Percentiles rank a stretch among this genome's conserved stretches.
Evolutionary conservation across 2,797 vertebrate genomes (phyloP).

Genomic region (Hydrophis major): DNA sequence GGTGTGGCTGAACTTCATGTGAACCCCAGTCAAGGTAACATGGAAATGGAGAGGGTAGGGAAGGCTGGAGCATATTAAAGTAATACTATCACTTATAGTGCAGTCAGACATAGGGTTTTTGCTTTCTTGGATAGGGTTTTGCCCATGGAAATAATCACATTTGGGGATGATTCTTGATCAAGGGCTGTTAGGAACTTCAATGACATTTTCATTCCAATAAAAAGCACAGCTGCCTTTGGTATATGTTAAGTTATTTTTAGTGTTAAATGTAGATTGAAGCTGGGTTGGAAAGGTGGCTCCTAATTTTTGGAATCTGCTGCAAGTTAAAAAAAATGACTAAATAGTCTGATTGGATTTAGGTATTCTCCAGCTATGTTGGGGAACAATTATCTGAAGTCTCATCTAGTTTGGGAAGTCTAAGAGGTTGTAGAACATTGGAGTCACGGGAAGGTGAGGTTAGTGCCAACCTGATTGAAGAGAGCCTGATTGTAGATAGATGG

Average conservation of each 20-base stretch:
- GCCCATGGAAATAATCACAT: background rate
- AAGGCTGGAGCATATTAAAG: background rate
- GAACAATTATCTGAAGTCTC: background rate
- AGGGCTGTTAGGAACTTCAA: background rate
- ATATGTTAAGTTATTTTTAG: background rate
- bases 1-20: slow-evolving; percentile 68
- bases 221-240: background rate
- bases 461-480: background rate
- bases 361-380: background rate
- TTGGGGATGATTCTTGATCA: background rate
- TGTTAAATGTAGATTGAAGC: background rate
- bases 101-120: background rate
- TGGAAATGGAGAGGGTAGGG: too few species aligned
- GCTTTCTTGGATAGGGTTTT: background rate
- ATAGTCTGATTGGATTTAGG: background rate
- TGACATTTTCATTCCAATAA: background rate
- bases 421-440: background rate
- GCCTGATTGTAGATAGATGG: background rate
- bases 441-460: background rate
- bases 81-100: background rate
- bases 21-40: slow-evolving; percentile 53
- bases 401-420: background rate
- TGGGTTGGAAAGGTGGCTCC: background rate
- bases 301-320: background rate
- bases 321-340: background rate